Evolutionary conservation across 2,797 vertebrate genomes (phyloP), one percentile per base, ranked within the genome.

Genomic region (Mus caroli): DNA sequence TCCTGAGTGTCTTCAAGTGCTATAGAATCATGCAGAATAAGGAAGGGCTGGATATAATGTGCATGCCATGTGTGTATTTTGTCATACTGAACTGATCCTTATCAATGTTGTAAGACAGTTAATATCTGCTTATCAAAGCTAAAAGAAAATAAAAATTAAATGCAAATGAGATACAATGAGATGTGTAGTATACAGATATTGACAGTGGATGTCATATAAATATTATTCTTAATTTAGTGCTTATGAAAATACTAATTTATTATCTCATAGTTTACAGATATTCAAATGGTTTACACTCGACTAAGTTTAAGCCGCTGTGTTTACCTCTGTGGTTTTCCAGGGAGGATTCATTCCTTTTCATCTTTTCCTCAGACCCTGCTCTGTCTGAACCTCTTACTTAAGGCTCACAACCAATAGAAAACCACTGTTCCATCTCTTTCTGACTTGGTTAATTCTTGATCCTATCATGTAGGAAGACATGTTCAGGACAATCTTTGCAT

Each of bases 61-160:
- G 6, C 26, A 1, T 24, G 13, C 0, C 22, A 3, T 20, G 8
- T 31, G 50, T 4, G 4, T n/a, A 1, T 31, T 6, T n/a, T 50
- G 4, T 17, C 28, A 11, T 8, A 62, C 2, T 60, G 64, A n/a
- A 46, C 9, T 13, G 11, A 67, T 56, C 37, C 37, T 26, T 73
- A 28, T 46, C 26, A 28, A 3, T 28, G 3, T n/a, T 14, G 3
- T 19, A 69, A 26, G 31, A 6, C 2, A 83, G 24, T 19, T 14
- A 56, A 62, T n/a, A 6, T 62, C 14, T 88, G 7, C 26, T 76
- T 62, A 43, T 31, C 14, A 28, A 50, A 50, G 10, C 37, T 60
- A 76, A 88, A 75, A 37, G 22, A 60, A 60, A 24, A 58, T 6
- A 90, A 79, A 50, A 40, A 6, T 54, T 34, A 84, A 40, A 78